Percentiles rank a stretch among this genome's conserved stretches.
Conservation (phyloP, 2,113 vertebrate genomes). For the Corvus moneduloides region DNA sequence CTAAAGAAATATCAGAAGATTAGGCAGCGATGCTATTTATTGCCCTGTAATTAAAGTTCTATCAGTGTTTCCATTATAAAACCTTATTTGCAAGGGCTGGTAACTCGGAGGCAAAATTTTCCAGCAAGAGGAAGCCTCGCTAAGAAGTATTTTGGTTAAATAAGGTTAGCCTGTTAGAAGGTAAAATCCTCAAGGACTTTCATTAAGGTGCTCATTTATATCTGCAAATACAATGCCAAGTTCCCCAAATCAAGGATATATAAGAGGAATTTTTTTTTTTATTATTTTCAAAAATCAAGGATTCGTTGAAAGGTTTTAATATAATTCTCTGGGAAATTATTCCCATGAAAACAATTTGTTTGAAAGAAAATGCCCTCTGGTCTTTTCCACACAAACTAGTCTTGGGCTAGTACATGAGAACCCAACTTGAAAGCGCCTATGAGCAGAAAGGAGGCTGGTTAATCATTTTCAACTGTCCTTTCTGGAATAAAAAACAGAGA, state of each 20-base stretch:
- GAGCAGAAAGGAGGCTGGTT: not conserved
- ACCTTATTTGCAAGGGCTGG: slow-evolving; percentile 75
- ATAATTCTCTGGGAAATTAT: slow-evolving; percentile 55
- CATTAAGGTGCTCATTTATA: slow-evolving; percentile 29
- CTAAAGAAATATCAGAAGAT: slow-evolving; percentile 72
- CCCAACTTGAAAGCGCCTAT: slow-evolving; percentile 42
- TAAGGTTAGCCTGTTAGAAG: slow-evolving; percentile 38
- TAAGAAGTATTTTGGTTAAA: slow-evolving; percentile 38
- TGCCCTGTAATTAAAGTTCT: slow-evolving; percentile 78
- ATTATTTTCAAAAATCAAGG: not conserved
- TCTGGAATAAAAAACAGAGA: slow-evolving; percentile 25
- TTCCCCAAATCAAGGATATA: not conserved
- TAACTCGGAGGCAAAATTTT: slow-evolving; percentile 69
- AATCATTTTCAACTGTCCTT: slow-evolving; percentile 47
- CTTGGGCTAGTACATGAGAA: slow-evolving; percentile 37
- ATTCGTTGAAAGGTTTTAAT: slow-evolving; percentile 14
- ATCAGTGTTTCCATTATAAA: slow-evolving; percentile 74
- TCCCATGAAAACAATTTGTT: slow-evolving; percentile 64
- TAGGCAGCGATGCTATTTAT: slow-evolving; percentile 76
- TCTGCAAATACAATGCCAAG: not conserved
- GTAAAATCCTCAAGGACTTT: slow-evolving; percentile 52
- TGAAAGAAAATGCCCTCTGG: slow-evolving; percentile 42
- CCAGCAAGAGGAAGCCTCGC: slow-evolving; percentile 46
- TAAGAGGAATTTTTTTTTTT: not conserved
- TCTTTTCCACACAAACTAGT: slow-evolving; percentile 46